These are phyloP conservation scores for Drosophila rhopaloa DNA, from an alignment of 1,140 invertebrate species.

Conservation along the genomic window DNA sequence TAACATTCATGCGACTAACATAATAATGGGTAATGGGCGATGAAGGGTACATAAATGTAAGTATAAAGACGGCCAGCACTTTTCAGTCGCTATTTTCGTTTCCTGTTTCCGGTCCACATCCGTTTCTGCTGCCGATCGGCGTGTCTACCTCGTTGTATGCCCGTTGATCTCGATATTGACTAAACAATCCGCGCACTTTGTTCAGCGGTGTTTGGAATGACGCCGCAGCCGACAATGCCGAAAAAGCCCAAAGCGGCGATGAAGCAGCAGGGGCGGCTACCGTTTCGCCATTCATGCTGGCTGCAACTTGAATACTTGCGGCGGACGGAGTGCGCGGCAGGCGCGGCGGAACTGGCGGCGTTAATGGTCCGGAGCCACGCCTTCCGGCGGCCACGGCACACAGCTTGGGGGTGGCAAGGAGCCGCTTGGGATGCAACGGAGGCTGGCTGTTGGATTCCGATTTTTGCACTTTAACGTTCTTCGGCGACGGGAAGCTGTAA, in stretches of 20 bases:
- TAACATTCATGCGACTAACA: neutral
- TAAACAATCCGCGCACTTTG: slow-evolving; percentile 56
- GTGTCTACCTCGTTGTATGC: slow-evolving; percentile 3
- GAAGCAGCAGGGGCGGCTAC: neutral
- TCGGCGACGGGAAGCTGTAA: slow-evolving; percentile 60
- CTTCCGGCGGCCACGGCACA: slow-evolving; percentile 8
- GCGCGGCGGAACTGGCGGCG: slow-evolving; percentile 4
- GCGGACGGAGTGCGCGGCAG: slow-evolving; percentile 1
- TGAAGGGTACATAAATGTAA: neutral
- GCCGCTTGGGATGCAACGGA: slow-evolving; percentile 23
- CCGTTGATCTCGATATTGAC: slow-evolving; percentile 45
- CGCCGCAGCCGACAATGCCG: slow-evolving; percentile 13
- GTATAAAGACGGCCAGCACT: neutral
- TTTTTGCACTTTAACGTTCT: slow-evolving; percentile 43
- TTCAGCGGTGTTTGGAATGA: slow-evolving; percentile 59
- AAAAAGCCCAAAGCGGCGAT: slow-evolving; percentile 8
- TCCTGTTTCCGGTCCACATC: neutral
- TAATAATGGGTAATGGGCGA: neutral
- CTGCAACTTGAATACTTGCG: neutral
- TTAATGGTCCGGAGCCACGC: slow-evolving; percentile 8
- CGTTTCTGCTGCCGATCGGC: neutral
- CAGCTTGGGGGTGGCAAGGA: slow-evolving; percentile 43
- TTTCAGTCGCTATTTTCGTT: neutral
- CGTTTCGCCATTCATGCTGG: neutral
- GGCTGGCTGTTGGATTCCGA: neutral